These are phyloP conservation scores for Triplophysa dalaica DNA, from an alignment of 2,113 vertebrate species.

Conservation along the genomic window DNA sequence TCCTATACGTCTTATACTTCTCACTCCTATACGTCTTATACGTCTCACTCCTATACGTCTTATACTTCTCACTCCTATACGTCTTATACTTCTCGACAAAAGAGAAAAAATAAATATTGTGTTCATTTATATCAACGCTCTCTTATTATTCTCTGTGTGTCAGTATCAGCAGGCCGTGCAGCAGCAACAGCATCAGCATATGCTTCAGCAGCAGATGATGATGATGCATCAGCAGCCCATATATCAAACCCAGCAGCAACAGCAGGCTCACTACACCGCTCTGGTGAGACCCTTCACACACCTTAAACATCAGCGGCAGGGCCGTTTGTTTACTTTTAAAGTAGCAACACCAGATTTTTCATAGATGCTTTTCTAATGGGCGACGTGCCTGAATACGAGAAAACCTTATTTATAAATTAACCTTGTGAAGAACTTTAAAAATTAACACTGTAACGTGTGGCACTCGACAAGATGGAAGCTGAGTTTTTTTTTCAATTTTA, in stretches of 20 bases:
- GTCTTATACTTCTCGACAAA: too few relatives aligned
- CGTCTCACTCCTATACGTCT: too few relatives aligned
- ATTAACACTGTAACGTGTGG: not conserved
- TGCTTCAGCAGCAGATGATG: constrained; percentile 86
- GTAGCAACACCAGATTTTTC: not conserved
- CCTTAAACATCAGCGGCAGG: not conserved
- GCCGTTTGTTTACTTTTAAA: not conserved
- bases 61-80: too few relatives aligned
- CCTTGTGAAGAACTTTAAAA: not conserved
- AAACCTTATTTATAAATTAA: not conserved
- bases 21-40: too few relatives aligned
- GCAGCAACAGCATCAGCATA: constrained; percentile 76
- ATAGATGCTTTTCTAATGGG: not conserved
- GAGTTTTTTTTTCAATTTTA: not conserved
- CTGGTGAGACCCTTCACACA: constrained; percentile 76
- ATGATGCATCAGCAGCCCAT: constrained; percentile 72
- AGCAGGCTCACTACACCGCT: constrained; percentile 68
- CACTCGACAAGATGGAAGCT: not conserved
- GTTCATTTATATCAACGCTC: not conserved
- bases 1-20: too few relatives aligned
- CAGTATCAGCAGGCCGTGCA: constrained; percentile 88
- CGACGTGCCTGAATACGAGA: not conserved
- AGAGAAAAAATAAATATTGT: not conserved
- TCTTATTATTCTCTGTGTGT: not conserved
- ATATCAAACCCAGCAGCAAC: constrained; percentile 75